Evolutionary conservation across 2,888 invertebrate species (phyloP), one percentile per base, ranked within the genome.

Genomic region (Eutolmus rufibarbis): DNA sequence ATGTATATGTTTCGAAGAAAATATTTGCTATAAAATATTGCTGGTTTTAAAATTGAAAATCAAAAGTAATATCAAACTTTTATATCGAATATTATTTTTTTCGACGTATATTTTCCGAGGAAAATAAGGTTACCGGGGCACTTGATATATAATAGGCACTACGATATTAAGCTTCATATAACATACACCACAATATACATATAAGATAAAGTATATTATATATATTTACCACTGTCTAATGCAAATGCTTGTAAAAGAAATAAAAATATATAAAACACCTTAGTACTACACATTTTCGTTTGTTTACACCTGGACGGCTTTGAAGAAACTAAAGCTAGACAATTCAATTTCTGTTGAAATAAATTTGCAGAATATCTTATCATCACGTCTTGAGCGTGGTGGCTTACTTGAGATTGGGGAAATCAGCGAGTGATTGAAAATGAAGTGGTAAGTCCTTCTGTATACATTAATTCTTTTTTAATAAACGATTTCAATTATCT

Each of bases 301-400:
- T 79, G 79, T 28, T 23, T 28, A 23, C 37, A 28, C 79, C 9
- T 14, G 51, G 51, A 51, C 28, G 23, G n/a, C 5, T 51, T 31
- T 51, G 40, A 14, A 28, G 51, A 34, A 51, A 79, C 51, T 79
- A 51, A 51, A 51, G 5, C 16, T 28, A 8, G 43, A 51, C 51
- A 16, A 8, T 40, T 14, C 5, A 79, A 28, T 31, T 78, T 9
- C 12, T 23, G 43, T 78, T 79, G 31, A 51, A 79, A 31, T 79
- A 79, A n/a, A 79, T 14, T 79, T 46, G 14, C 46, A 79, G 16
- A 34, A 28, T 79, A 79, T 79, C 79, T 79, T 79, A 79, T 79
- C 79, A 31, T 16, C n/a, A 31, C 16, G 31, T 79, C 79, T 51
- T 7, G 79, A 79, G 31, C 51, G 79, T 46, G 51, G 79, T 46